Evolutionary conservation across 1,140 invertebrate species (phyloP).

Genomic region (Pseudomyrmex gracilis): DNA sequence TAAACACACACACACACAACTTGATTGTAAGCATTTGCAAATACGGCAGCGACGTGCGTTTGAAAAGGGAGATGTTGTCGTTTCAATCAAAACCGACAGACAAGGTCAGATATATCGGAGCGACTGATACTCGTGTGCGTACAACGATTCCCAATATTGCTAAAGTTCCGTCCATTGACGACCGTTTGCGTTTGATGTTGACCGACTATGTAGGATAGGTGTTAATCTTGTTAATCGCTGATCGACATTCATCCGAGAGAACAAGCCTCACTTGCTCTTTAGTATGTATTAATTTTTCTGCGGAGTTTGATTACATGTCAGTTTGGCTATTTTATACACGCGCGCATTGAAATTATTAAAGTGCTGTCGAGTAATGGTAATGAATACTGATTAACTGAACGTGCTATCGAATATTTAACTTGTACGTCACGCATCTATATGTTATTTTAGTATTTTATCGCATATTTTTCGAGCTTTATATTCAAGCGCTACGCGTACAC

Average conservation of each 20-base stretch:
- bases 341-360: not conserved
- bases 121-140: conserved; percentile 38
- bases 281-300: conserved; percentile 29
- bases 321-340: not conserved
- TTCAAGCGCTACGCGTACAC: too few relatives aligned
- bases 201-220: conserved; percentile 27
- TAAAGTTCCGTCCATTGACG: conserved; percentile 56
- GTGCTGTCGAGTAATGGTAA: not conserved
- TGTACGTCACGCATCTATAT: not conserved
- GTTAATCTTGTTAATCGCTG: conserved; percentile 46
- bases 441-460: not conserved
- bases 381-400: conserved; percentile 2
- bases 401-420: conserved; percentile 1
- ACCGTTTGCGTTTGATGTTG: conserved; percentile 41
- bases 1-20: not conserved
- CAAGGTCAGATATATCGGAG: conserved; percentile 35
- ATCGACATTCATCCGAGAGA: conserved; percentile 24
- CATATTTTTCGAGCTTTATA: not conserved
- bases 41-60: conserved; percentile 23
- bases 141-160: conserved; percentile 50
- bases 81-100: conserved; percentile 57
- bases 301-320: not conserved
- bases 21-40: conserved; percentile 43
- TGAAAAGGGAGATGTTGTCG: conserved; percentile 48
- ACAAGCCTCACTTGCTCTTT: conserved; percentile 3